These are phyloP conservation scores for Dasyornis broadbenti DNA, from an alignment of 2,113 vertebrate species.

Conservation along the genomic window DNA sequence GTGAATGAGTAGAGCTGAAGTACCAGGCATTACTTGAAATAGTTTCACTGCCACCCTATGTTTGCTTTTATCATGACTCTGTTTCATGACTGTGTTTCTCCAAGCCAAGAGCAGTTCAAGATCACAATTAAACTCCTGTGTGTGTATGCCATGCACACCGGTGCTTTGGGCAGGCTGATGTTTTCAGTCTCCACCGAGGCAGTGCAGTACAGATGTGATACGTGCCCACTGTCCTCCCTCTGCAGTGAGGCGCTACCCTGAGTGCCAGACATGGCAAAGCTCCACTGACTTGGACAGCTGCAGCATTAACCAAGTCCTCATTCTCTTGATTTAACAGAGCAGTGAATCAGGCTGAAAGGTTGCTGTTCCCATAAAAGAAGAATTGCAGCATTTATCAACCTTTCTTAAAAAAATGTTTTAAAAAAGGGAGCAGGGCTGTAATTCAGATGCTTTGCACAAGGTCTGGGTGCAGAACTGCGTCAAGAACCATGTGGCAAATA, in stretches of 20 bases:
- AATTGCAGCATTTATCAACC: background rate
- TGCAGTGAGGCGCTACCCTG: background rate
- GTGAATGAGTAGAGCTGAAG: background rate
- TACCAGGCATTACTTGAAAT: background rate
- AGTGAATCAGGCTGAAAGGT: background rate
- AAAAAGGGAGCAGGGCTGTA: background rate
- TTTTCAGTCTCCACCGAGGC: background rate
- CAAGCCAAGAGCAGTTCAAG: background rate
- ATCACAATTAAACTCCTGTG: background rate
- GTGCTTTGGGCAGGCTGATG: background rate
- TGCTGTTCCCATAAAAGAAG: background rate
- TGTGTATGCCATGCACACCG: fast-evolving
- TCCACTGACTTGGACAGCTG: background rate
- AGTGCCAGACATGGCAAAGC: background rate
- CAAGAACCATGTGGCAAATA: background rate
- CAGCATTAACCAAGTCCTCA: background rate
- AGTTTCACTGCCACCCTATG: background rate
- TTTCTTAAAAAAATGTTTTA: background rate
- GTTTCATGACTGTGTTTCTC: background rate
- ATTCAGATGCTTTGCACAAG: background rate
- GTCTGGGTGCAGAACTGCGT: background rate
- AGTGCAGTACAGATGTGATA: background rate
- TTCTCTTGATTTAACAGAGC: background rate
- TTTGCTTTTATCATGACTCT: background rate
- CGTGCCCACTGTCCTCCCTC: background rate